Evolutionary conservation across 2,888 invertebrate genomes (phyloP).

Genomic region (Agonopterix subpropinquella): DNA sequence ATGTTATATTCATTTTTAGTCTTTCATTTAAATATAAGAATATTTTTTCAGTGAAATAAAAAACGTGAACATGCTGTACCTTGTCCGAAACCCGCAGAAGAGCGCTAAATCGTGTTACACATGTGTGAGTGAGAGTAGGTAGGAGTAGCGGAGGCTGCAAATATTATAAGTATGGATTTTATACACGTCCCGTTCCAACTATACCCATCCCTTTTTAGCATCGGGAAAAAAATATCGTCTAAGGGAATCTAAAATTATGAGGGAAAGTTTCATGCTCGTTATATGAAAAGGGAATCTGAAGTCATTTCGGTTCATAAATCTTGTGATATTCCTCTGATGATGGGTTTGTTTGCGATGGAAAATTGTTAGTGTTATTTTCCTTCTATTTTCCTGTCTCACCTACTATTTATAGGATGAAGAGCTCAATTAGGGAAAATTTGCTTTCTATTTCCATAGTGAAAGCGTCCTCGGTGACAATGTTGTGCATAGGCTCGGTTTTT

Average conservation of each 20-base stretch:
- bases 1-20: too few species aligned
- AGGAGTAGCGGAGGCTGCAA: constrained; percentile 56
- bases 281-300: constrained; percentile 61
- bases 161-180: constrained; percentile 77
- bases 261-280: constrained; percentile 44
- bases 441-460: too few species aligned
- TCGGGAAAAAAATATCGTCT: constrained; percentile 46
- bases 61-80: constrained; percentile 34
- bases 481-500: too few species aligned
- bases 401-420: too few species aligned
- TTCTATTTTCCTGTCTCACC: background rate
- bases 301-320: constrained; percentile 60
- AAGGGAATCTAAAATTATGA: constrained; percentile 65
- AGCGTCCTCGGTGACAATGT: too few species aligned
- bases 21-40: too few species aligned
- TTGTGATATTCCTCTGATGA: constrained; percentile 43
- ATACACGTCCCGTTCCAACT: constrained; percentile 48
- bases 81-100: constrained; percentile 62
- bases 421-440: too few species aligned
- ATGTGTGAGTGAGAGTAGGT: constrained; percentile 53
- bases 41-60: too few species aligned
- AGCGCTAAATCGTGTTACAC: constrained; percentile 58
- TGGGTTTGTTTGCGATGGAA: constrained; percentile 42
- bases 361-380: constrained; percentile 16
- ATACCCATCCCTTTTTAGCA: constrained; percentile 38